Conservation (phyloP, 1,140 invertebrate genomes). For the Sarcophaga bullata region DNA sequence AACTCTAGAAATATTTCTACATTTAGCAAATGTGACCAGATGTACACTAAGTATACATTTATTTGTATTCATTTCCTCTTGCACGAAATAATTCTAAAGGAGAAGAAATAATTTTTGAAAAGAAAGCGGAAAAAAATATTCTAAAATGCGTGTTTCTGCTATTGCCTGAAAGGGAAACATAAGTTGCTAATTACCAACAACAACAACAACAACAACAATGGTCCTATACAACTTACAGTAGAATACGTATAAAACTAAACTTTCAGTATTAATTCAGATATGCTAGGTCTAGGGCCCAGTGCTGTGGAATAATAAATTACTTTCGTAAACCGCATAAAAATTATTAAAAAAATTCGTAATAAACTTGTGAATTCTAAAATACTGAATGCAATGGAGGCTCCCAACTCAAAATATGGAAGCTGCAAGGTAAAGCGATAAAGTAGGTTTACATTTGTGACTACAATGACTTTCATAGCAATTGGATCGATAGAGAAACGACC, state of each 20-base stretch:
- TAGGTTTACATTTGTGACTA: too few relatives aligned
- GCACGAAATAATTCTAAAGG: slow-evolving; percentile 13
- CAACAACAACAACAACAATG: not conserved
- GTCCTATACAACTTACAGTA: not conserved
- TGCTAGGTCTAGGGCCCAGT: too few relatives aligned
- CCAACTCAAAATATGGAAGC: too few relatives aligned
- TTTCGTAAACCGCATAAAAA: too few relatives aligned
- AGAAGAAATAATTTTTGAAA: not conserved
- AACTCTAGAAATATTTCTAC: not conserved
- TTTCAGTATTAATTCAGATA: too few relatives aligned
- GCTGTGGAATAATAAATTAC: too few relatives aligned
- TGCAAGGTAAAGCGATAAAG: too few relatives aligned
- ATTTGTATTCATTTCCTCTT: slow-evolving; percentile 22
- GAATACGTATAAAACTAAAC: not conserved
- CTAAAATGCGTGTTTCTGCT: slow-evolving; percentile 18
- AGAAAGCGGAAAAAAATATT: not conserved
- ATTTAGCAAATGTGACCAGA: not conserved
- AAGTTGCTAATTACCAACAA: slow-evolving; percentile 32
- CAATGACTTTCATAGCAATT: too few relatives aligned
- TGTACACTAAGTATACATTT: slow-evolving; percentile 6
- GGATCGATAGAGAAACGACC: too few relatives aligned
- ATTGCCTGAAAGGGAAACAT: slow-evolving; percentile 25
- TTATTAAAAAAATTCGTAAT: too few relatives aligned
- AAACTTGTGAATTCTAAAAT: too few relatives aligned
- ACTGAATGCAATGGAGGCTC: too few relatives aligned